Evolutionary conservation across 2,888 invertebrate species (phyloP), one percentile per base, ranked within the genome.

Genomic region (Oscheius onirici): DNA sequence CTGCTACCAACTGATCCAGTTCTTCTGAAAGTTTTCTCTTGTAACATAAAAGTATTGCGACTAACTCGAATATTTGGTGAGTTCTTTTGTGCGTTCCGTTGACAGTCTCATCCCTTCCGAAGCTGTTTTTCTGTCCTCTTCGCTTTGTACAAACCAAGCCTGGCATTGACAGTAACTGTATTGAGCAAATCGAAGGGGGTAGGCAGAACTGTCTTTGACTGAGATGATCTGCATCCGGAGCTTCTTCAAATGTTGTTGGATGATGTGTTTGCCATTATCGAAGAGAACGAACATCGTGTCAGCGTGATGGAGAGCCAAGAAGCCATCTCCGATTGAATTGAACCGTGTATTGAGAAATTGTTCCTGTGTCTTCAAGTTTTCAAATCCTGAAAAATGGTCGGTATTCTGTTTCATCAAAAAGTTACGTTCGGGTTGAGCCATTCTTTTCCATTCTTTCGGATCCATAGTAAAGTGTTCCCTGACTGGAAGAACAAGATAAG

Each of bases 201-300:
- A 41, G 3, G 66, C 54, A 13, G 26, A 28, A 3, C 51, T 8
- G 17, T 66, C 66, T 22, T 66, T 66, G n/a, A 17, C 41, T 8
- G 66, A 17, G 20, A 41, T 51, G n/a, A 66, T 11, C 24, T 66
- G 13, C 40, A 52, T 11, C 1, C 66, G 51, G 11, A 66, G 43
- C 66, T 52, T 24, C 15, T 63, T 63, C 10, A 63, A 26, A 26
- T 49, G 49, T 28, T 63, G 46, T 10, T 28, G 28, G n/a, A 63
- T 13, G 15, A 63, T 63, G n/a, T 24, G 6, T 24, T 63, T 63
- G 8, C 49, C 46, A 11, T 13, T 28, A 13, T 63, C 63, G 63
- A 63, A 63, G 28, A 63, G 49, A 15, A 28, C n/a, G 20, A 26
- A 63, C 63, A 63, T 46, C 26, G 44, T 63, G 49, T 63, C 63